Evolutionary conservation across 2,888 invertebrate genomes (phyloP).

Genomic region (Vandiemenella viatica): DNA sequence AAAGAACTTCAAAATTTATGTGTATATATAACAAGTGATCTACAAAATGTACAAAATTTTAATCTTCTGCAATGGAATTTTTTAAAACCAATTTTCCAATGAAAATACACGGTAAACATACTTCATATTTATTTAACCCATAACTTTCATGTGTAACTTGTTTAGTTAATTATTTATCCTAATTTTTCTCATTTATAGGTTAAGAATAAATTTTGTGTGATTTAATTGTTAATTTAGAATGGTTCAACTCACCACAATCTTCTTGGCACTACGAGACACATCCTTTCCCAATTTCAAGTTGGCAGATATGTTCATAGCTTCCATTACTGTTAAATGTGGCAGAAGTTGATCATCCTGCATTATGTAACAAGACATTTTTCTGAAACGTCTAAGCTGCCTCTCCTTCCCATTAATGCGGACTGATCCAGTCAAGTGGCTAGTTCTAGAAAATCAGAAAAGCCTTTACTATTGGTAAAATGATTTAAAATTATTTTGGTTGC

Average conservation of each 20-base stretch:
- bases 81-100: too few relatives aligned
- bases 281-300: conserved; percentile 60
- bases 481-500: background rate
- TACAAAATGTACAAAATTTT: too few relatives aligned
- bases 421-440: conserved; percentile 68
- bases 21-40: too few relatives aligned
- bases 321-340: conserved; percentile 77
- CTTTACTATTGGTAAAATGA: background rate
- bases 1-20: too few relatives aligned
- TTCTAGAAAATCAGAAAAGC: conserved; percentile 37
- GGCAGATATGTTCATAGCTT: conserved; percentile 87
- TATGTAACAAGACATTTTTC: conserved; percentile 90
- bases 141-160: too few relatives aligned
- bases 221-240: background rate
- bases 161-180: too few relatives aligned
- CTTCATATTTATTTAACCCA: too few relatives aligned
- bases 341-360: conserved; percentile 89
- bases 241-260: conserved; percentile 25
- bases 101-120: too few relatives aligned
- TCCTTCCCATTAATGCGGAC: conserved; percentile 79
- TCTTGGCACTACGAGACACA: conserved; percentile 23
- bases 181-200: too few relatives aligned
- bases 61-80: too few relatives aligned
- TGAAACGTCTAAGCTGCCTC: conserved; percentile 70
- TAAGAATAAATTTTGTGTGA: background rate